Conservation (phyloP, 2,797 vertebrate species). For the Synaphobranchus kaupii region DNA sequence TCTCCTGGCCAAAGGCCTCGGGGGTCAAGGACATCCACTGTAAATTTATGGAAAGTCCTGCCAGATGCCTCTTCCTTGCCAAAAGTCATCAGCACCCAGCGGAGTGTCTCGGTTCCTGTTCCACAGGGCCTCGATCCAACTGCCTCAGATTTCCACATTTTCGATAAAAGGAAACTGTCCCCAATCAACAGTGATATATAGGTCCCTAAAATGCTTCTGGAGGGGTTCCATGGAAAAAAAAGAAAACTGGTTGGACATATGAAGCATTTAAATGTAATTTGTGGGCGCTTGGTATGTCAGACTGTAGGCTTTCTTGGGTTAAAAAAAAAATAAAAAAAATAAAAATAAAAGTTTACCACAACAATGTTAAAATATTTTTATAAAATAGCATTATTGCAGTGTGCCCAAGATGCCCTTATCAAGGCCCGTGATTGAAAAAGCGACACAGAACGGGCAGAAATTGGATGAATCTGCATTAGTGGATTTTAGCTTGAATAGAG, state of each 20-base stretch:
- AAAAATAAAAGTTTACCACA: too few relatives aligned
- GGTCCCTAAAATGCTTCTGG: not conserved
- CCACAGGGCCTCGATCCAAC: not conserved
- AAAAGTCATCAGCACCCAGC: conserved; percentile 9
- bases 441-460: not conserved
- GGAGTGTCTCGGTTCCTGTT: not conserved
- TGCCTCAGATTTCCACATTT: not conserved
- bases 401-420: not conserved
- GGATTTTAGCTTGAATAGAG: not conserved
- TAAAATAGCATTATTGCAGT: not conserved
- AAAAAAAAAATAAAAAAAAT: too few relatives aligned
- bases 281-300: not conserved
- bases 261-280: not conserved
- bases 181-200: not conserved
- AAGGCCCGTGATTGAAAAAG: not conserved
- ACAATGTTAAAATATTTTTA: not conserved
- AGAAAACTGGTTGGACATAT: not conserved
- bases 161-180: not conserved
- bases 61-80: not conserved
- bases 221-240: not conserved
- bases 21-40: not conserved
- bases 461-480: not conserved
- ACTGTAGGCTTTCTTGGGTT: not conserved
- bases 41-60: not conserved
- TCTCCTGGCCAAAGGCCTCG: not conserved